A percentile compares a stretch with the other conserved stretches of the same genome.
Evolutionary conservation across 23 tunicate genomes (phyloP).

Genomic region (Halocynthia roretzi): DNA sequence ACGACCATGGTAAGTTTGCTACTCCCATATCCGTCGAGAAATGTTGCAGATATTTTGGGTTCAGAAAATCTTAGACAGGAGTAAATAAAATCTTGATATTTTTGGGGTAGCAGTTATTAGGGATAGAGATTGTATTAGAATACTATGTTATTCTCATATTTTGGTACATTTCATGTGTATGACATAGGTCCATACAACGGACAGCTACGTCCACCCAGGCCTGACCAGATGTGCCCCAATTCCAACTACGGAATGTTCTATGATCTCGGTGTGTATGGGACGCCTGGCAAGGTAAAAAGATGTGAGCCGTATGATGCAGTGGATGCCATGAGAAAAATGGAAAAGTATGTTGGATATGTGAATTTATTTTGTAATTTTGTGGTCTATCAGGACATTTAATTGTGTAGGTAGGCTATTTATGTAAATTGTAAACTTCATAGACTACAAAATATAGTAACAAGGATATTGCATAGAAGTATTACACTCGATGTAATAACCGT

Average conservation of each 20-base stretch:
- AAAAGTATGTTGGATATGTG: slow-evolving; percentile 5
- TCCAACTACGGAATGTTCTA: slow-evolving; percentile 77
- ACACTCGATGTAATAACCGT: background rate
- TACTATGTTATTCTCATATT: no score
- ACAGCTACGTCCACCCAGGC: slow-evolving; percentile 57
- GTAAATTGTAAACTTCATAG: background rate
- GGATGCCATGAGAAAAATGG: slow-evolving; percentile 70
- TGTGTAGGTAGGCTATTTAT: background rate
- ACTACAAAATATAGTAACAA: background rate
- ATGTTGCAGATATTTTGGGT: background rate
- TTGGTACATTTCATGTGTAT: no score
- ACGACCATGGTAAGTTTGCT: slow-evolving; percentile 52
- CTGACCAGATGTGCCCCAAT: slow-evolving; percentile 78
- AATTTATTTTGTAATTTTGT: background rate
- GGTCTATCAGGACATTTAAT: background rate
- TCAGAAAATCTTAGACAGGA: background rate
- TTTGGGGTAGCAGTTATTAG: no score
- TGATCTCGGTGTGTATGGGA: slow-evolving; percentile 82
- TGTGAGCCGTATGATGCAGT: slow-evolving; percentile 60
- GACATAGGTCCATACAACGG: slow-evolving; percentile 19
- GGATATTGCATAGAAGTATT: background rate
- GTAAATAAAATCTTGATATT: no score
- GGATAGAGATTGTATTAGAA: no score
- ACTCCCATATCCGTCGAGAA: background rate
- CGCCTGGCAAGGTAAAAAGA: slow-evolving; percentile 82